Conservation (phyloP, 2,888 invertebrate species). For the Oligia fasciuncula region DNA sequence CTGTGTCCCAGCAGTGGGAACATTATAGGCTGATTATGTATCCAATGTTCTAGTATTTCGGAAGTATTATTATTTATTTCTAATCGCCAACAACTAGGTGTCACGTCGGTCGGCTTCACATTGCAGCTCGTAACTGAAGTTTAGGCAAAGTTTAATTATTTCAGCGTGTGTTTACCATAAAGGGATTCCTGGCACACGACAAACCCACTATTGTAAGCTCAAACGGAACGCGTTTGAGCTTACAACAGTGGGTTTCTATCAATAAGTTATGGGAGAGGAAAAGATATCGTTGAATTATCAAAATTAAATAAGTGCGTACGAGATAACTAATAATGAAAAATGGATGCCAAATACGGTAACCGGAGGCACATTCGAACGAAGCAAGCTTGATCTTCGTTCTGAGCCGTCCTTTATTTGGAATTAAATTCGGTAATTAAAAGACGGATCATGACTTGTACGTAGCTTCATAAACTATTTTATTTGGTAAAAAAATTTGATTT, state of each 20-base stretch:
- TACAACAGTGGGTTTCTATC: not conserved
- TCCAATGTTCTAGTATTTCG: not conserved
- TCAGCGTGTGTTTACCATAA: not conserved
- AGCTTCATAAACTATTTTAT: not conserved
- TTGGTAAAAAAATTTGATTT: not conserved
- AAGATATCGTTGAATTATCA: not conserved
- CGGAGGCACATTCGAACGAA: not conserved
- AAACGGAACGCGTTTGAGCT: not conserved
- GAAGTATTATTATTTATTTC: too few species aligned
- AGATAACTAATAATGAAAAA: not conserved
- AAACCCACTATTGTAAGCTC: too few species aligned
- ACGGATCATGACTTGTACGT: not conserved
- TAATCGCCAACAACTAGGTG: not conserved
- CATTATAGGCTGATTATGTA: too few species aligned
- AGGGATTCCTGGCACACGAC: not conserved
- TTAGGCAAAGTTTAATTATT: conserved; percentile 13
- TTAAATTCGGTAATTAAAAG: not conserved
- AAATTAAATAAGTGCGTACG: not conserved
- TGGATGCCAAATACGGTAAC: not conserved
- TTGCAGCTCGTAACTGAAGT: not conserved
- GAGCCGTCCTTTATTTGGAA: too few species aligned
- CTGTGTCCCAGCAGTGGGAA: too few species aligned
- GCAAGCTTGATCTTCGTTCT: not conserved
- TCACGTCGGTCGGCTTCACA: not conserved
- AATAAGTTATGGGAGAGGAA: not conserved